These are phyloP conservation scores for Corythornis madagascariensis DNA, from an alignment of 2,113 vertebrate genomes.

Conservation along the genomic window DNA sequence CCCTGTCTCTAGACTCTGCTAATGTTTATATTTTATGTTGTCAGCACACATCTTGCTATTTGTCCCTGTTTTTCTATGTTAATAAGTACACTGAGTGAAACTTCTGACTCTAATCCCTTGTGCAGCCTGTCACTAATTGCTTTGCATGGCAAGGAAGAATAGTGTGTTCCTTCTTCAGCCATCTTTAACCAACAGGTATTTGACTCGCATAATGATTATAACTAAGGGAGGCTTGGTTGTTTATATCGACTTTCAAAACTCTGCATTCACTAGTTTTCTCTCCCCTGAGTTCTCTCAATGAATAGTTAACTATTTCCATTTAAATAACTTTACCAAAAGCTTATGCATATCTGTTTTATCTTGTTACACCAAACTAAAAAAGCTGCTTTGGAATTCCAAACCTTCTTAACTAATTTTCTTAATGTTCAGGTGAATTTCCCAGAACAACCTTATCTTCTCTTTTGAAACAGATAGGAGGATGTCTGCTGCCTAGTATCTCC, in stretches of 20 bases:
- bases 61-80: neutral
- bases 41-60: constrained; percentile 22
- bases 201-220: neutral
- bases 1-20: neutral
- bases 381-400: constrained; percentile 19
- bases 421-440: constrained; percentile 41
- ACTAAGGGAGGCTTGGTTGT: neutral
- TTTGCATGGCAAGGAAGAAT: neutral
- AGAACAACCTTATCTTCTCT: constrained; percentile 38
- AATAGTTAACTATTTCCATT: constrained; percentile 14
- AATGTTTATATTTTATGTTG: constrained; percentile 21
- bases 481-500: constrained; percentile 6
- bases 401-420: constrained; percentile 43
- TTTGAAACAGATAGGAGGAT: neutral
- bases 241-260: neutral
- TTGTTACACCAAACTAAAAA: neutral
- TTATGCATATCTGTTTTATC: constrained; percentile 42
- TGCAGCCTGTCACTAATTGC: constrained; percentile 8
- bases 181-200: neutral
- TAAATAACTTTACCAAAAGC: constrained; percentile 37
- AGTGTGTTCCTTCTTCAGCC: neutral
- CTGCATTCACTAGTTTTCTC: neutral
- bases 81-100: neutral
- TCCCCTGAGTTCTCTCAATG: neutral
- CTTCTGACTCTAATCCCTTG: neutral